phyloP scores from a whole-genome alignment of 2,888 invertebrate genomes.

The Chaetoderma sp. region DNA sequence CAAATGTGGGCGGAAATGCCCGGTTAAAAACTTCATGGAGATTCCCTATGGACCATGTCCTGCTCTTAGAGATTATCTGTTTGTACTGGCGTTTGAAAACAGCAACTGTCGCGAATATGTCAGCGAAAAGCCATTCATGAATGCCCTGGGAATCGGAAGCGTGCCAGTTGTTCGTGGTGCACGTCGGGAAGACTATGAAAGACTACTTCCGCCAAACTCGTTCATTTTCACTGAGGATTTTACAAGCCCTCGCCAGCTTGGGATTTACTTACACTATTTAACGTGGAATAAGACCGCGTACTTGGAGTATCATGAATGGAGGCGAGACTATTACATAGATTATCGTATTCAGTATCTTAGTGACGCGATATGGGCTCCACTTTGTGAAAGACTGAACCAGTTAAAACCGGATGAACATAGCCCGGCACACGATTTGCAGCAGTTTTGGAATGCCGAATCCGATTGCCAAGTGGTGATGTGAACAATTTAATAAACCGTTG shows the following conservation, averaged over 20 bases:
- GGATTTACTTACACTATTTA: background rate
- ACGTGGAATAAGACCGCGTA: background rate
- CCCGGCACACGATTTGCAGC: too few relatives aligned
- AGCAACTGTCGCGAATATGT: constrained; percentile 2
- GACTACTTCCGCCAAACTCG: background rate
- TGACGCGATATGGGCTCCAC: too few relatives aligned
- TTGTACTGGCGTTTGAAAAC: constrained; percentile 1
- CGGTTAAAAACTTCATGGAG: background rate
- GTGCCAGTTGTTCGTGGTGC: constrained; percentile 1
- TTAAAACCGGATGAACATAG: too few relatives aligned
- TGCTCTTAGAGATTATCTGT: background rate
- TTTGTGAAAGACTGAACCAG: too few relatives aligned
- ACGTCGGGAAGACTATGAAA: background rate
- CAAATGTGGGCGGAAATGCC: background rate
- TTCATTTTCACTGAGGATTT: background rate
- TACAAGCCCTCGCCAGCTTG: background rate
- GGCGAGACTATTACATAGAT: background rate
- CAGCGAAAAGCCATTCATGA: background rate
- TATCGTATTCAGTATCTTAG: background rate
- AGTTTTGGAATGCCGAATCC: too few relatives aligned
- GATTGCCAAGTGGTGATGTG: too few relatives aligned
- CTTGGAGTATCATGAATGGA: constrained; percentile 7
- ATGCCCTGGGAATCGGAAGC: background rate
- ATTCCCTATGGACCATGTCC: background rate
- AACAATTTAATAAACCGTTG: too few relatives aligned